Evolutionary conservation across 2,797 vertebrate genomes (phyloP).

Genomic region (Hyperoplus immaculatus): DNA sequence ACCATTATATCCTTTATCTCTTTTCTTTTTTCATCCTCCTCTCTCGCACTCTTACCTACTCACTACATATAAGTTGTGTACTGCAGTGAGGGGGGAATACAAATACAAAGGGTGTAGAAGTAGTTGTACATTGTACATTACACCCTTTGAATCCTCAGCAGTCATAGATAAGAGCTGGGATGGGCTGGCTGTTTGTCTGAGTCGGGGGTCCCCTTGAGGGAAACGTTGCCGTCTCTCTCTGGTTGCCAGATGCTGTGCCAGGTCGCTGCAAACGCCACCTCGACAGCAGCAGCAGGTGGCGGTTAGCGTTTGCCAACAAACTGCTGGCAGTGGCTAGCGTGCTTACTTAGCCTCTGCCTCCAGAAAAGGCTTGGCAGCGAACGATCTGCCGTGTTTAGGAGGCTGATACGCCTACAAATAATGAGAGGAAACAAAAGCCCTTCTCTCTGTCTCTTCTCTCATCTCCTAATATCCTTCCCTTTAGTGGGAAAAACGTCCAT

Average conservation of each 20-base stretch:
- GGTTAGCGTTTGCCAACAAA: slow-evolving; percentile 71
- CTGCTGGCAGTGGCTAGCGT: slow-evolving; percentile 66
- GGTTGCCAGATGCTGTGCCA: slow-evolving; percentile 72
- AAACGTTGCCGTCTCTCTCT: slow-evolving; percentile 42
- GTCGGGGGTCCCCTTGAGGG: slow-evolving; percentile 46
- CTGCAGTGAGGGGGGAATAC: background rate
- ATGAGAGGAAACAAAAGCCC: slow-evolving; percentile 61
- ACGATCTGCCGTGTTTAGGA: slow-evolving; percentile 53
- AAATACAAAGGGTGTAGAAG: background rate
- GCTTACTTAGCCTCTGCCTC: slow-evolving; percentile 77
- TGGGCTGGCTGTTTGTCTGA: slow-evolving; percentile 47
- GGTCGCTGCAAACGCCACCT: slow-evolving; percentile 60
- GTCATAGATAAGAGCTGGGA: slow-evolving; percentile 35
- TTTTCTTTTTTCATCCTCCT: background rate
- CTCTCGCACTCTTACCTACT: background rate
- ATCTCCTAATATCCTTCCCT: slow-evolving; percentile 46
- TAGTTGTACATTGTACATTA: slow-evolving; percentile 24
- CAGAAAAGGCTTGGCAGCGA: slow-evolving; percentile 71
- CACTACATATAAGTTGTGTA: background rate
- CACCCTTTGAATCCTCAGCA: slow-evolving; percentile 51
- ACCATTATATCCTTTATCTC: background rate
- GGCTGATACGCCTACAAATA: slow-evolving; percentile 68
- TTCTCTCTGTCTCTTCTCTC: slow-evolving; percentile 57
- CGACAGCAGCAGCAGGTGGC: slow-evolving; percentile 77
- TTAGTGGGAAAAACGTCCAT: slow-evolving; percentile 2